Percentiles rank a stretch among this genome's conserved stretches.
These are phyloP conservation scores for Apis cerana DNA, from an alignment of 1,140 invertebrate genomes.

Conservation along the genomic window DNA sequence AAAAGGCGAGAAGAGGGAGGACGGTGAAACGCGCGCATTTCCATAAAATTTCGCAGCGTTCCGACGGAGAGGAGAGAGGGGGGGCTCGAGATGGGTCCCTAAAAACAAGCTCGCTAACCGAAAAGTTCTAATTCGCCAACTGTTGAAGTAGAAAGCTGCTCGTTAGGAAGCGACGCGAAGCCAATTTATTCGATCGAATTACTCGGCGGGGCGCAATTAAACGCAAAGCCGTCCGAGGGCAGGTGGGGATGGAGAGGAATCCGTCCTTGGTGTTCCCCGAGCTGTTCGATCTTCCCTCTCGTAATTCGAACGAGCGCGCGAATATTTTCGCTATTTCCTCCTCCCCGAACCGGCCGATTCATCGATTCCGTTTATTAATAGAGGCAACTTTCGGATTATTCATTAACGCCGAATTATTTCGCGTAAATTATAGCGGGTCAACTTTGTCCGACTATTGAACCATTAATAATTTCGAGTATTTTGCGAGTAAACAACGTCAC, in stretches of 20 bases:
- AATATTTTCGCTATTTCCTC: background rate
- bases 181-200: conserved; percentile 50
- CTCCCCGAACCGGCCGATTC: too few species aligned
- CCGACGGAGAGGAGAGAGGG: background rate
- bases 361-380: conserved; percentile 14
- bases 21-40: background rate
- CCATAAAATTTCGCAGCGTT: conserved; percentile 1
- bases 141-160: conserved; percentile 37
- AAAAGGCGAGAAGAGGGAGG: background rate
- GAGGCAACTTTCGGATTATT: conserved; percentile 7
- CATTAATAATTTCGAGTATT: conserved; percentile 45
- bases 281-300: background rate
- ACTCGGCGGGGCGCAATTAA: conserved; percentile 35
- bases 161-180: conserved; percentile 30
- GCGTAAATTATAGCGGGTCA: background rate
- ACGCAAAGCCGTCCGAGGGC: conserved; percentile 10
- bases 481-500: background rate
- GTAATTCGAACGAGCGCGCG: background rate
- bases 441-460: background rate
- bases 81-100: background rate
- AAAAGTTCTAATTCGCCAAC: conserved; percentile 5
- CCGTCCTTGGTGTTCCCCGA: background rate
- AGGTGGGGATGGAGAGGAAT: conserved; percentile 2
- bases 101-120: conserved; percentile 9
- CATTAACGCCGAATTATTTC: background rate